Percentiles rank a stretch among this genome's conserved stretches.
phyloP scores from a whole-genome alignment of 2,113 vertebrate species.

The Sinocyclocheilus maitianheensis region DNA sequence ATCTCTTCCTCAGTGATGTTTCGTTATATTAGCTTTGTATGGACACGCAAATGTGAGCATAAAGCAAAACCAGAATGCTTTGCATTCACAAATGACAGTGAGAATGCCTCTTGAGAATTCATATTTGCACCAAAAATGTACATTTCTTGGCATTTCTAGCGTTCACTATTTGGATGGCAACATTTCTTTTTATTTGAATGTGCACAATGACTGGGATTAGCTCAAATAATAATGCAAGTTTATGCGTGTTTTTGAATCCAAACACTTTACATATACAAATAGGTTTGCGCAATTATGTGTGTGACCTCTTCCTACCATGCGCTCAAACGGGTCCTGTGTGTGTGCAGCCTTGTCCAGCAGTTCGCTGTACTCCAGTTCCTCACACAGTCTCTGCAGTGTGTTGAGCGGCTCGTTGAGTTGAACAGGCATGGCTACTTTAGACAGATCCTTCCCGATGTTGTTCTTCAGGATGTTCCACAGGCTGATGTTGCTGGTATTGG shows the following conservation, averaged over 20 bases:
- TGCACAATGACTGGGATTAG: not conserved
- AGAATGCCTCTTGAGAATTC: not conserved
- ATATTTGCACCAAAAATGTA: not conserved
- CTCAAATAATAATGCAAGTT: not conserved
- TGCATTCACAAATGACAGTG: slow-evolving; percentile 1
- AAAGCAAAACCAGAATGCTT: not conserved
- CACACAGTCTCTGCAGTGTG: slow-evolving; percentile 92
- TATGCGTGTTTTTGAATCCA: not conserved
- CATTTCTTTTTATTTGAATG: not conserved
- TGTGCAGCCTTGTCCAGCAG: slow-evolving; percentile 86
- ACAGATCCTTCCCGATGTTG: slow-evolving; percentile 97
- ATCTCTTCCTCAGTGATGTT: not conserved
- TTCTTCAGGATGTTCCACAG: slow-evolving; percentile 97
- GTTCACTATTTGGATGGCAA: not conserved
- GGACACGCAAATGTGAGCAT: not conserved
- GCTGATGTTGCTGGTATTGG: slow-evolving; percentile 88
- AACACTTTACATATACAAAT: not conserved
- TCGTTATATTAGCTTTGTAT: not conserved
- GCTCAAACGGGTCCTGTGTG: slow-evolving; percentile 78
- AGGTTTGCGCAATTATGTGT: not conserved
- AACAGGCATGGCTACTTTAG: slow-evolving; percentile 97
- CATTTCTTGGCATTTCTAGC: not conserved
- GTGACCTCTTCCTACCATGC: slow-evolving; percentile 82
- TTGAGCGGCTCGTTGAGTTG: slow-evolving; percentile 94
- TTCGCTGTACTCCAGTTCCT: slow-evolving; percentile 97